A percentile compares a stretch with the other conserved stretches of the same genome.
Conservation (phyloP, 2,113 vertebrate species). For the Prolemur simus region DNA sequence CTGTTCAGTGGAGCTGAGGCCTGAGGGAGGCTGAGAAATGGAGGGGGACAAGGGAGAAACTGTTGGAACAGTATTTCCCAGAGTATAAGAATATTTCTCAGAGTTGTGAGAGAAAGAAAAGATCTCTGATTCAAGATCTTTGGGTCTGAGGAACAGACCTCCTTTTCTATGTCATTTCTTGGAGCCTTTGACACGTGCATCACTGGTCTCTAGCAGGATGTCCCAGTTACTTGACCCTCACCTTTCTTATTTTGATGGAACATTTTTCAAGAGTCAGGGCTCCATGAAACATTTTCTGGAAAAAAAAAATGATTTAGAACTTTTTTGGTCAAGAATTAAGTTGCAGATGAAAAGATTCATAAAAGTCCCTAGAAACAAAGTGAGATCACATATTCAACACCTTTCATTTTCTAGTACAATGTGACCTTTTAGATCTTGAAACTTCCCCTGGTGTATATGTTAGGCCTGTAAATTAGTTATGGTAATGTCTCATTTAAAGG, state of each 20-base stretch:
- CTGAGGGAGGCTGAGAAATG: neutral
- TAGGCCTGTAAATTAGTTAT: constrained; percentile 65
- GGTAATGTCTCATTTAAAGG: constrained; percentile 61
- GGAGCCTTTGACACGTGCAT: neutral
- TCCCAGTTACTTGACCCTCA: neutral
- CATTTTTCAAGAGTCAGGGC: neutral
- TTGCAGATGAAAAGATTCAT: neutral
- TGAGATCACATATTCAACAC: neutral
- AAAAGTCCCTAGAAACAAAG: neutral
- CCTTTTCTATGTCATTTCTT: neutral
- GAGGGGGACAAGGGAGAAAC: neutral
- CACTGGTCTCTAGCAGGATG: neutral
- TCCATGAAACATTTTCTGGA: neutral
- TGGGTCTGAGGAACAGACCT: neutral
- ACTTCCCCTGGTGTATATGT: neutral
- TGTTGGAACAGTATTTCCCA: neutral
- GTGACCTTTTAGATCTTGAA: constrained; percentile 32
- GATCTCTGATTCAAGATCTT: neutral
- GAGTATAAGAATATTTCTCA: neutral
- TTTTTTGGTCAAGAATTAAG: neutral
- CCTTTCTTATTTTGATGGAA: neutral
- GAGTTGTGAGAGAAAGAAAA: neutral
- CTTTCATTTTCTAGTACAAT: neutral
- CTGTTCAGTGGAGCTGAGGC: accelerated
- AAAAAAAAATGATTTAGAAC: neutral